Evolutionary conservation across 2,797 vertebrate species (phyloP).

Genomic region (Ctenopoma kingsleyae): DNA sequence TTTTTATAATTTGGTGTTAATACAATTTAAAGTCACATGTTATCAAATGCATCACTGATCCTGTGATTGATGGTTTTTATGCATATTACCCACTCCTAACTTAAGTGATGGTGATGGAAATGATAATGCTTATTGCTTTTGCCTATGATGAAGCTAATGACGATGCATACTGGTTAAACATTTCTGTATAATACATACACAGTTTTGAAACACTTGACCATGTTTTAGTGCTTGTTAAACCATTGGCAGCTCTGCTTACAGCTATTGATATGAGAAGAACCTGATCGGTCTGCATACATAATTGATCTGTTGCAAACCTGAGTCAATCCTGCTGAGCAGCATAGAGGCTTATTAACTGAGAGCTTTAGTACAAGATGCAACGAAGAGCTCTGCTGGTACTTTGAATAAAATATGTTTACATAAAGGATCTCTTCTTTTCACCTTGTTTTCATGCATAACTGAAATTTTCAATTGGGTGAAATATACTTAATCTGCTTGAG

Average conservation of each 20-base stretch:
- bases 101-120: no score
- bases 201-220: no score
- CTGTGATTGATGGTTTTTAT: no score
- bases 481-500: background rate
- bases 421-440: background rate
- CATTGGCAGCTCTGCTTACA: constrained; percentile 5
- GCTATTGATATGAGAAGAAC: constrained; percentile 17
- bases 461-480: background rate
- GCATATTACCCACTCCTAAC: no score
- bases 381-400: constrained; percentile 2
- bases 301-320: constrained; percentile 29
- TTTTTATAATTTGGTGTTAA: no score
- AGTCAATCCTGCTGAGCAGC: constrained; percentile 4
- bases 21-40: no score
- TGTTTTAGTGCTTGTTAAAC: constrained; percentile 7
- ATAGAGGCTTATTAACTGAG: constrained; percentile 1
- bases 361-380: background rate
- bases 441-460: background rate
- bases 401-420: background rate
- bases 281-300: constrained; percentile 18
- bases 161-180: no score
- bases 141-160: no score
- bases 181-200: no score
- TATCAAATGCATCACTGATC: no score
- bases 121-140: no score